Percentiles rank a stretch among this genome's conserved stretches.
Evolutionary conservation across 2,888 invertebrate genomes (phyloP).

Genomic region (Cephonodes hylas): DNA sequence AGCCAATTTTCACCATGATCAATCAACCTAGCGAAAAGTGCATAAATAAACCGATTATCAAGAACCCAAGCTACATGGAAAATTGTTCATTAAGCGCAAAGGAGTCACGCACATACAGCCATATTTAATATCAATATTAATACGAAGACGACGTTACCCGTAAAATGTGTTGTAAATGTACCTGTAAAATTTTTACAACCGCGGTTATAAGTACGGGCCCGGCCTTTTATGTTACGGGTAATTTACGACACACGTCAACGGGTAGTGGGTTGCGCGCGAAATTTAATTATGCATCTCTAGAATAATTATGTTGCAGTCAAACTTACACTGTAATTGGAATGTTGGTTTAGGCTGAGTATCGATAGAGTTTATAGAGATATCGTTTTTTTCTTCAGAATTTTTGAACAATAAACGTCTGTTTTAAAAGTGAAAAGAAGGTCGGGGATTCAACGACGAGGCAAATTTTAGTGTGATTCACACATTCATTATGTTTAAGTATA

Average conservation of each 20-base stretch:
- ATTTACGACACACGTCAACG: conserved; percentile 33
- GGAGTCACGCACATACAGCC: background rate
- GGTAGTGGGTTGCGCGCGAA: conserved; percentile 24
- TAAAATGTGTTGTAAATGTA: conserved; percentile 23
- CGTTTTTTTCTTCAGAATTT: too few relatives aligned
- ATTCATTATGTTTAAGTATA: too few relatives aligned
- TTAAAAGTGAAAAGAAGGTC: too few relatives aligned
- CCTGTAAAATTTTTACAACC: conserved; percentile 40
- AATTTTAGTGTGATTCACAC: too few relatives aligned
- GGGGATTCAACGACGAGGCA: too few relatives aligned
- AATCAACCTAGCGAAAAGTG: too few relatives aligned
- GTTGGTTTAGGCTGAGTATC: too few relatives aligned
- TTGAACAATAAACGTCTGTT: too few relatives aligned
- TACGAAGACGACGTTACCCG: background rate
- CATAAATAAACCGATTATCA: background rate
- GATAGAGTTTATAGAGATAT: too few relatives aligned
- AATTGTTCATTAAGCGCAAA: background rate
- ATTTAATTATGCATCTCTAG: background rate
- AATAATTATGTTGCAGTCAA: too few relatives aligned
- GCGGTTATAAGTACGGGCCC: conserved; percentile 48
- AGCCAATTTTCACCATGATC: too few relatives aligned
- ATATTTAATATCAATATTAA: background rate
- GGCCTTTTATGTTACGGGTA: conserved; percentile 44
- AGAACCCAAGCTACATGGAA: background rate
- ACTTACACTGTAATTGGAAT: too few relatives aligned